These are phyloP conservation scores for Hycleus phaleratus DNA, from an alignment of 1,140 invertebrate genomes.

Conservation along the genomic window DNA sequence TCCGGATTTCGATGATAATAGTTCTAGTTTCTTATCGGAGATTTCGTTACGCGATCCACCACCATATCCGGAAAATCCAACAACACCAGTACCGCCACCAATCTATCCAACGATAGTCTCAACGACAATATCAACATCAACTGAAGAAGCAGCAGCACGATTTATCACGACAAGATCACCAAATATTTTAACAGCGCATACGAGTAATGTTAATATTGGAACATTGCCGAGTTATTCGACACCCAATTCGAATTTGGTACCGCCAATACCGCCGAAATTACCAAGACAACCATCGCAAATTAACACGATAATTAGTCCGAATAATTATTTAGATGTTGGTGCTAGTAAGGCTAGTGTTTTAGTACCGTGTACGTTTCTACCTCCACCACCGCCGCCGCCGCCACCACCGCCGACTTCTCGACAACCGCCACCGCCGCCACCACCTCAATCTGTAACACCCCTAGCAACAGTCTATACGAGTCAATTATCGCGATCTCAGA, in stretches of 20 bases:
- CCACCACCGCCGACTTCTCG: constrained; percentile 45
- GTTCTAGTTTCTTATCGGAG: constrained; percentile 20
- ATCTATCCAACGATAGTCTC: constrained; percentile 26
- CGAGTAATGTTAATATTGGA: constrained; percentile 46
- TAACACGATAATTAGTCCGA: constrained; percentile 51
- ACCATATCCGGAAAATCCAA: constrained; percentile 48
- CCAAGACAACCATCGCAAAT: constrained; percentile 42
- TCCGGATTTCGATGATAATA: constrained; percentile 21
- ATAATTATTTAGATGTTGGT: constrained; percentile 61
- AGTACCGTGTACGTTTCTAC: constrained; percentile 51
- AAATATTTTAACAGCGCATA: constrained; percentile 59
- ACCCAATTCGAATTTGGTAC: constrained; percentile 41
- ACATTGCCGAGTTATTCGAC: constrained; percentile 46
- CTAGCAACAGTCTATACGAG: constrained; percentile 55
- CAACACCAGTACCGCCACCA: constrained; percentile 25
- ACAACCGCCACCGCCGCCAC: constrained; percentile 44
- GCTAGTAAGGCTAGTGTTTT: constrained; percentile 53
- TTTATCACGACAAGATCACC: constrained; percentile 60
- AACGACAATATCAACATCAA: constrained; percentile 20
- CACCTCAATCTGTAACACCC: constrained; percentile 32
- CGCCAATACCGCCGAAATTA: constrained; percentile 47
- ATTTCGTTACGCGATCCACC: constrained; percentile 44
- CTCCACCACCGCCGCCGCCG: constrained; percentile 35
- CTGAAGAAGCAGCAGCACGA: constrained; percentile 55
- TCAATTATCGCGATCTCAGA: constrained; percentile 65